Evolutionary conservation across 1,140 invertebrate genomes (phyloP).

Genomic region (Cydia amplana): DNA sequence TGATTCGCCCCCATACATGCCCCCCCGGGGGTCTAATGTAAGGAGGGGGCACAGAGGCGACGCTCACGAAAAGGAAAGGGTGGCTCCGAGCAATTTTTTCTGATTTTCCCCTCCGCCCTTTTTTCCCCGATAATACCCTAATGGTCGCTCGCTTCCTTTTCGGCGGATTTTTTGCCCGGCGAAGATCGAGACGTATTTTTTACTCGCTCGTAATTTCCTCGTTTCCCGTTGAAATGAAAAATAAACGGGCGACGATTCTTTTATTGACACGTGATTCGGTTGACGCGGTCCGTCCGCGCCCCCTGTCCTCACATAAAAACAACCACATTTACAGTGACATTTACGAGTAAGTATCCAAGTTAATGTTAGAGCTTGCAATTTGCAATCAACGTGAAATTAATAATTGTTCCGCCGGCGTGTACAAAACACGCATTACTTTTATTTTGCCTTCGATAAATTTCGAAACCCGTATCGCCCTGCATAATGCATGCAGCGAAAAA

Average conservation of each 20-base stretch:
- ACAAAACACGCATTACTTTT: slow-evolving; percentile 48
- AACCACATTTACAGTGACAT: neutral
- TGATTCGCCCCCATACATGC: slow-evolving; percentile 70
- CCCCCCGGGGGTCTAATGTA: slow-evolving; percentile 69
- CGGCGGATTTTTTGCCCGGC: slow-evolving; percentile 69
- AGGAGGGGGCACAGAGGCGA: slow-evolving; percentile 65
- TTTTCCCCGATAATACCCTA: slow-evolving; percentile 78
- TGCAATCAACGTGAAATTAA: slow-evolving; percentile 1
- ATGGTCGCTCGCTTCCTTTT: slow-evolving; percentile 78
- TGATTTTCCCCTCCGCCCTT: slow-evolving; percentile 72
- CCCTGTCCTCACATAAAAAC: neutral
- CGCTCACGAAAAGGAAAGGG: slow-evolving; percentile 77
- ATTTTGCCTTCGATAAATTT: slow-evolving; percentile 68
- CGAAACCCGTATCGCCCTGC: slow-evolving; percentile 53
- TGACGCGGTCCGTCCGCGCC: slow-evolving; percentile 31
- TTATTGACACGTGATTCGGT: slow-evolving; percentile 60
- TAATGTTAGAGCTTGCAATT: neutral
- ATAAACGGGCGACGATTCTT: slow-evolving; percentile 60
- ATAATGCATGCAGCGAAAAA: slow-evolving; percentile 73
- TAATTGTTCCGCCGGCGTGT: neutral
- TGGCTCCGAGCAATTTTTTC: slow-evolving; percentile 75
- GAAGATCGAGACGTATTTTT: slow-evolving; percentile 78
- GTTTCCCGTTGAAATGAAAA: slow-evolving; percentile 71
- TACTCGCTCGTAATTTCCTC: slow-evolving; percentile 73
- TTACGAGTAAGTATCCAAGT: neutral